These are phyloP conservation scores for Diarsia rubi DNA, from an alignment of 2,888 invertebrate species.

Conservation along the genomic window DNA sequence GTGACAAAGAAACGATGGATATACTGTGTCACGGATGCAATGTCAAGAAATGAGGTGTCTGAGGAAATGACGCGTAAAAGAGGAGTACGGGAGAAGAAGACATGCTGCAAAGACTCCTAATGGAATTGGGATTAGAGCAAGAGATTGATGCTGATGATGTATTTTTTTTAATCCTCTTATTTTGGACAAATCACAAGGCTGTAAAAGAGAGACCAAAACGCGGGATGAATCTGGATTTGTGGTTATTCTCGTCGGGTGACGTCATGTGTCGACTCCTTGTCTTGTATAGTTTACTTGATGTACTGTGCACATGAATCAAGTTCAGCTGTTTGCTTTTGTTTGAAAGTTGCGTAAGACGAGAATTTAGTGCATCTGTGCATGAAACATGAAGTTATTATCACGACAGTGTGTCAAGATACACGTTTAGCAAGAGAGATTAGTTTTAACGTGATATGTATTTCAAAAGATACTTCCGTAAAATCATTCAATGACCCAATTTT, in stretches of 20 bases:
- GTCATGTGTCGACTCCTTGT: conserved; percentile 6
- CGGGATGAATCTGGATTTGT: background rate
- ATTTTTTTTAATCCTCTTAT: background rate
- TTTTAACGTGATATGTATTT: background rate
- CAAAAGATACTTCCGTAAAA: background rate
- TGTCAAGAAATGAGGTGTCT: no score
- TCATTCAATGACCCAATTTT: background rate
- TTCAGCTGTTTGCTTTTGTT: conserved; percentile 6
- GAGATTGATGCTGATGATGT: background rate
- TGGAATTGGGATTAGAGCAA: no score
- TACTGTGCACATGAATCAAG: conserved; percentile 7
- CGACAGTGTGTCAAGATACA: background rate
- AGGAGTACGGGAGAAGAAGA: no score
- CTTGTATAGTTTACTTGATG: background rate
- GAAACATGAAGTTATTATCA: background rate
- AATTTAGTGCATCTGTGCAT: background rate
- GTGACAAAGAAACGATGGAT: no score
- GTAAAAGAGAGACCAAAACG: background rate
- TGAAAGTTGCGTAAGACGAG: background rate
- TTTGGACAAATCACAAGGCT: background rate
- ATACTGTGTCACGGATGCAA: no score
- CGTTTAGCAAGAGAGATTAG: background rate
- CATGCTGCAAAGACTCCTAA: no score
- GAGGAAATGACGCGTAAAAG: no score
- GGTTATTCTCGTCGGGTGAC: background rate